These are phyloP conservation scores for Mixornis gularis DNA, from an alignment of 2,113 vertebrate species.

Conservation along the genomic window DNA sequence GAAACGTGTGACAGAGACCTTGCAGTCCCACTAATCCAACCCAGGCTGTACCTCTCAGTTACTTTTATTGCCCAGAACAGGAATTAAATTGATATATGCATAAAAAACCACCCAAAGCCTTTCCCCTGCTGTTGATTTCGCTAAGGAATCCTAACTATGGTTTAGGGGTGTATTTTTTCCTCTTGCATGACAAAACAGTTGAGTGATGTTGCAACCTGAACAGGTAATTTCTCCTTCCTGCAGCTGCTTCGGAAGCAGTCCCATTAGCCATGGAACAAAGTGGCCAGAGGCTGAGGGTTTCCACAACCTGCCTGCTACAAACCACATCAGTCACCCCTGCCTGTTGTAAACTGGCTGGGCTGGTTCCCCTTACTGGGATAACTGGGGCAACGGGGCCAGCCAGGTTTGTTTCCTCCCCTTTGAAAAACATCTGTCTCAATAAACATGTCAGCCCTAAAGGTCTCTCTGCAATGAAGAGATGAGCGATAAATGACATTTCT, in stretches of 20 bases:
- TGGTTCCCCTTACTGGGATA: neutral
- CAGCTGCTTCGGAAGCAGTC: neutral
- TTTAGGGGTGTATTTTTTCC: neutral
- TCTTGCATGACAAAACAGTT: neutral
- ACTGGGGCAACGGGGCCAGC: neutral
- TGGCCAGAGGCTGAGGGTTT: neutral
- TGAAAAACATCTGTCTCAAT: neutral
- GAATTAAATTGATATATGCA: neutral
- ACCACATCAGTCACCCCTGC: neutral
- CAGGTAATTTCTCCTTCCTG: neutral
- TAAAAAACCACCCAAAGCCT: neutral
- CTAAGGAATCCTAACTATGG: neutral
- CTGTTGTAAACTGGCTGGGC: neutral
- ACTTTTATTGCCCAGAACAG: neutral
- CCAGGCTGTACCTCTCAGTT: neutral
- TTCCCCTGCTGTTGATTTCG: neutral
- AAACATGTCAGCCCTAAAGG: neutral
- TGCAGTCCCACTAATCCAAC: neutral
- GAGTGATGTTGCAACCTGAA: neutral
- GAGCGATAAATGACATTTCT: neutral
- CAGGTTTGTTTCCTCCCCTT: neutral
- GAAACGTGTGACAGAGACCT: rapidly evolving
- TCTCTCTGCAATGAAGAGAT: neutral
- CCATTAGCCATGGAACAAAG: neutral
- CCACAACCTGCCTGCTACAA: neutral